phyloP scores from a whole-genome alignment of 2,888 invertebrate species.

The Resseliella maxima region DNA sequence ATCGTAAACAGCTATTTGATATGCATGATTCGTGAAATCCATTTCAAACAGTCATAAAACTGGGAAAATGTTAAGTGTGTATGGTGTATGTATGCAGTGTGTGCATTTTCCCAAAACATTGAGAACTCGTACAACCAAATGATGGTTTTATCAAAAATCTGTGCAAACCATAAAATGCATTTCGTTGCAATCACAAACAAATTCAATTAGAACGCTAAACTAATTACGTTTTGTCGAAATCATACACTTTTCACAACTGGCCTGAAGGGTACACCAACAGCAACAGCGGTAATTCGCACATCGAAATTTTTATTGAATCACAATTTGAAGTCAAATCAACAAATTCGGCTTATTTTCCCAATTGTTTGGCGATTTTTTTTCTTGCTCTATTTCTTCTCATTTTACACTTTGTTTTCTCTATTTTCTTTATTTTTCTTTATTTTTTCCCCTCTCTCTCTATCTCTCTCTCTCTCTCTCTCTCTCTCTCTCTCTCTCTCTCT shows the following conservation, averaged over 20 bases:
- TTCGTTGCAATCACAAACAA: conserved; percentile 16
- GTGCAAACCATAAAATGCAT: conserved; percentile 26
- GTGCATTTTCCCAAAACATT: conserved; percentile 7
- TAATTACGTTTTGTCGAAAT: conserved; percentile 13
- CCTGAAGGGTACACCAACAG: not conserved
- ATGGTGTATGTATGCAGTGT: not conserved
- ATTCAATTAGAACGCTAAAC: conserved; percentile 36
- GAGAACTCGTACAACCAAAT: not conserved
- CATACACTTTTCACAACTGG: not conserved
- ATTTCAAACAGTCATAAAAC: conserved; percentile 16
- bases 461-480: too few species aligned
- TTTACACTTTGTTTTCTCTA: too few species aligned
- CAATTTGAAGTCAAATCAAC: not conserved
- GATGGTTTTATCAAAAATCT: conserved; percentile 36
- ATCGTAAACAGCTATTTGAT: conserved; percentile 28
- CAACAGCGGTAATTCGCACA: not conserved
- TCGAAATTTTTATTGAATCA: not conserved
- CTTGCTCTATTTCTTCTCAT: too few species aligned
- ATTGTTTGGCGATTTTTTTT: conserved; percentile 1
- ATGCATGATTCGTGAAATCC: conserved; percentile 40
- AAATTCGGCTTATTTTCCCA: conserved; percentile 6
- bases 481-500: too few species aligned
- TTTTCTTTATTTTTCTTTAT: too few species aligned
- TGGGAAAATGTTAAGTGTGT: not conserved
- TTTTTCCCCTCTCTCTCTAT: too few species aligned